These are phyloP conservation scores for Semotilus atromaculatus DNA, from an alignment of 2,797 vertebrate genomes.

Conservation along the genomic window DNA sequence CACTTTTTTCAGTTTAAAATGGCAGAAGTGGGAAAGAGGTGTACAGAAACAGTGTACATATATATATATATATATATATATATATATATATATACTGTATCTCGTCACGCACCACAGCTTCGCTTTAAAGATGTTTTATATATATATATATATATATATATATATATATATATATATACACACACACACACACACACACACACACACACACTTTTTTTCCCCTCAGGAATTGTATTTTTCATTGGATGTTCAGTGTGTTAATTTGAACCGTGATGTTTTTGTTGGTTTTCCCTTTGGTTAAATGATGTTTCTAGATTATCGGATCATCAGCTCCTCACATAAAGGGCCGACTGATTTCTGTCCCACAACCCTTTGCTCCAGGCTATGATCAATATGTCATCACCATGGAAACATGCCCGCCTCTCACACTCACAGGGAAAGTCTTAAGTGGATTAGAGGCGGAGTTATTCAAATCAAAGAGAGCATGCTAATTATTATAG, in stretches of 20 bases:
- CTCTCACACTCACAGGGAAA: slow-evolving; percentile 17
- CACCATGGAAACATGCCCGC: background rate
- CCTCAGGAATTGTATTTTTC: no score
- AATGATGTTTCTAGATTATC: background rate
- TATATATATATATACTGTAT: no score
- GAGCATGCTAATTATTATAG: background rate
- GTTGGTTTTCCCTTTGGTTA: background rate
- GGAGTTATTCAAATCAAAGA: slow-evolving; percentile 35
- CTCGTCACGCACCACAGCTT: no score
- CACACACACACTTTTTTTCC: no score
- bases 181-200: no score
- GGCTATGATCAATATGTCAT: slow-evolving; percentile 35
- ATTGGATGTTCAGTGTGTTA: no score
- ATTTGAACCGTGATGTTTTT: background rate
- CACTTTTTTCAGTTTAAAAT: background rate
- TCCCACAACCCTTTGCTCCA: slow-evolving; percentile 41
- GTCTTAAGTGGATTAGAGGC: slow-evolving; percentile 9
- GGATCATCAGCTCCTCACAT: background rate
- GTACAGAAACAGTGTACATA: background rate
- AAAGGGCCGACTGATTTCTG: background rate
- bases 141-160: no score
- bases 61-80: no score
- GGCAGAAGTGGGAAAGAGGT: background rate
- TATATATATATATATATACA: no score
- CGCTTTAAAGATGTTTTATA: no score